Evolutionary conservation across 2,113 vertebrate species (phyloP), one percentile per base, ranked within the genome.

Genomic region (Stigmatopora nigra): DNA sequence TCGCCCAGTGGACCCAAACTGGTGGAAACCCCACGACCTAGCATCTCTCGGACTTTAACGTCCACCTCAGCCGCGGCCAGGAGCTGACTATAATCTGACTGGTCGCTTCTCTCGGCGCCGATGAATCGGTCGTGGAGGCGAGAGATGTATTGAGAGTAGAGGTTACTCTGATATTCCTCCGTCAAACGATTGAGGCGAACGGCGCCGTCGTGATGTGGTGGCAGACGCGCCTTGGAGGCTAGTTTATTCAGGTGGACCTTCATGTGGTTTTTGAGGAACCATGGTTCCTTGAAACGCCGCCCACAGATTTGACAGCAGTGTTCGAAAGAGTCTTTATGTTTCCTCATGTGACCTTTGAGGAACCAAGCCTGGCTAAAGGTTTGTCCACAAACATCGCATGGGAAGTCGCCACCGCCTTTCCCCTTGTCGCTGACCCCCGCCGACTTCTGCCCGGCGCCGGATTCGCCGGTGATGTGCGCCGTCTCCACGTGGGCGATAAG

Each of bases 181-280:
- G 93, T 84, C 68, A 96, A 89, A 80, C 82, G 90, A 52, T 91
- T 89, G 86, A 94, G 89, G 64, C 91, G 91, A 10, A 77, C 70
- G 16, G 86, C 65, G 19, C 70, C 49, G 10, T 88, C 80, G 1
- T 82, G 87, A 52, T 88, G 85, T 3, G 67, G 13, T 0, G 83
- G 67, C 57, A 92, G 90, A 38, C 92, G 95, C 79, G 86, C 94
- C 88, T 98, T 99, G 41, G 94, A 93, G 0, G 94, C 93, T 38
- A 99, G 87, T 75, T 99, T 99, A 69, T 99, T 99, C 78, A 99
- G 93, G 74, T 99, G 97, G 36, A 99, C 97, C 83, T 98, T 98
- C 97, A 99, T 99, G 89, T 99, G 97, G 80, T 99, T 99, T 86
- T 99, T 99, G 51, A 99, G 93, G 81, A 99, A 99, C 97, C 97